Evolutionary conservation across 2,113 vertebrate genomes (phyloP).

Genomic region (Ursus arctos): DNA sequence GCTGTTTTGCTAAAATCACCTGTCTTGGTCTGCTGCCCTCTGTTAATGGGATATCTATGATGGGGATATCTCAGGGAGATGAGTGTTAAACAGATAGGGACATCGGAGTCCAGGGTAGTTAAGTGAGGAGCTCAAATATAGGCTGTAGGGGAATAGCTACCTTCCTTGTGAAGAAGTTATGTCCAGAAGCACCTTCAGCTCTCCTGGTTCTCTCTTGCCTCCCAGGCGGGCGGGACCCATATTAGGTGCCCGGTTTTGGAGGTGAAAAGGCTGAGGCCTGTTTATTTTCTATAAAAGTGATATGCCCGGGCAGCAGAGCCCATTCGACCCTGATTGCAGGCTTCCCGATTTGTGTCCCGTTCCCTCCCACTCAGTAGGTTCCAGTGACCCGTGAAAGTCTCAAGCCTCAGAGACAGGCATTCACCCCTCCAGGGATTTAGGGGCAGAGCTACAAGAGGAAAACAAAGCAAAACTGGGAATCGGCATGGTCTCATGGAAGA

Average conservation of each 20-base stretch:
- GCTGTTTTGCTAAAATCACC: background rate
- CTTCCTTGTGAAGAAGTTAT: background rate
- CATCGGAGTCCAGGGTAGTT: background rate
- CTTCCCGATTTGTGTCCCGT: background rate
- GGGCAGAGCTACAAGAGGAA: background rate
- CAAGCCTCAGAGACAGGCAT: background rate
- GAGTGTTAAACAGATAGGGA: background rate
- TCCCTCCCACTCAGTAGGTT: background rate
- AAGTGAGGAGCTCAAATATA: background rate
- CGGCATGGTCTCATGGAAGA: background rate
- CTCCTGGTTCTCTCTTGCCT: background rate
- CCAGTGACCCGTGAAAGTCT: background rate
- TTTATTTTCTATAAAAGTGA: background rate
- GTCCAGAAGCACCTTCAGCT: background rate
- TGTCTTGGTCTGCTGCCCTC: background rate
- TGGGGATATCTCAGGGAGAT: background rate
- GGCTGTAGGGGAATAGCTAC: background rate
- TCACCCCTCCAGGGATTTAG: background rate
- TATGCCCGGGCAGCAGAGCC: background rate
- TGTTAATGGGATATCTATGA: background rate
- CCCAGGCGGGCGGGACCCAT: background rate
- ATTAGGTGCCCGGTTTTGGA: background rate
- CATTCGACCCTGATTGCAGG: rapidly evolving
- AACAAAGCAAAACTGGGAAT: background rate
- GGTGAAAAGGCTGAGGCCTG: background rate